These are phyloP conservation scores for Corydoras maculifer DNA, from an alignment of 2,113 vertebrate genomes.

Conservation along the genomic window DNA sequence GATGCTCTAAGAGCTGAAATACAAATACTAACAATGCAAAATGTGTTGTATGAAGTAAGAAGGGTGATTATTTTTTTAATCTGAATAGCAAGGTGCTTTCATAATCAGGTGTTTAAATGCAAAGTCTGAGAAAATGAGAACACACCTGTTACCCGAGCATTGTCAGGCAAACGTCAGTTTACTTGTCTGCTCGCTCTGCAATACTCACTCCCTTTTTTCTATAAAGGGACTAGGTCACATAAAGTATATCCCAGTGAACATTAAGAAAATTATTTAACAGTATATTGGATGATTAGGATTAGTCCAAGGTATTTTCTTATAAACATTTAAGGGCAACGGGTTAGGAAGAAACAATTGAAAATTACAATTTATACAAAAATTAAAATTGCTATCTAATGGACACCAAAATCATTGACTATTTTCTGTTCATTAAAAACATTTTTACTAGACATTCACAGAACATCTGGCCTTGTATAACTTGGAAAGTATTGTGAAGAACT, in stretches of 20 bases:
- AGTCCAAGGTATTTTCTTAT: too few species aligned
- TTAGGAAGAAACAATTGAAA: too few species aligned
- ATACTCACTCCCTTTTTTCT: not conserved
- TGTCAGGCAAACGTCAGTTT: not conserved
- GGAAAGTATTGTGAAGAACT: too few species aligned
- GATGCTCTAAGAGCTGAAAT: constrained; percentile 68
- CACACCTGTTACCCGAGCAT: not conserved
- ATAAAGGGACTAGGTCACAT: not conserved
- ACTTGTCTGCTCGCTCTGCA: not conserved
- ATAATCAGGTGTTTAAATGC: not conserved
- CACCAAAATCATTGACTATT: too few species aligned
- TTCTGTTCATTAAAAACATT: too few species aligned
- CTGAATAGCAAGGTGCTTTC: not conserved
- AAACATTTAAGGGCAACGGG: too few species aligned
- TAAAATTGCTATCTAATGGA: too few species aligned
- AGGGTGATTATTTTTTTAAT: constrained; percentile 14
- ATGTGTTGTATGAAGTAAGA: constrained; percentile 38
- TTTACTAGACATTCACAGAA: too few species aligned
- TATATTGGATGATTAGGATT: too few species aligned
- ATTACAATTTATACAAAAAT: too few species aligned
- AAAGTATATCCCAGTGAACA: constrained; percentile 10
- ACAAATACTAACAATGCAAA: constrained; percentile 53
- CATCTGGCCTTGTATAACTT: too few species aligned
- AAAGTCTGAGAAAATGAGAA: not conserved
- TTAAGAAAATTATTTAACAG: not conserved